These are phyloP conservation scores for Teinopalpus imperialis DNA, from an alignment of 2,888 invertebrate species.

Conservation along the genomic window DNA sequence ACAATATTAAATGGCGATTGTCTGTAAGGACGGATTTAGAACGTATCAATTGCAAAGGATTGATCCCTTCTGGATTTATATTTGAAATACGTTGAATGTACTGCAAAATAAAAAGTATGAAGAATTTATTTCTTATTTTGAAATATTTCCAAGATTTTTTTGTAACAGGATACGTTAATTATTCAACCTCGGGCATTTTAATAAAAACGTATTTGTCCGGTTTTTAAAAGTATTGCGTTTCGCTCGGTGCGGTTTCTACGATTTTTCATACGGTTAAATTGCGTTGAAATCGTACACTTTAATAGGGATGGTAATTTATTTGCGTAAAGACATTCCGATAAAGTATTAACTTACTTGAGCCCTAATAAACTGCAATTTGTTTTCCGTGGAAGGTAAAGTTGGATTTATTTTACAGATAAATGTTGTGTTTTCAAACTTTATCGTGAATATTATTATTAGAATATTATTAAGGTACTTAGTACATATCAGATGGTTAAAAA, in stretches of 20 bases:
- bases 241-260: constrained; percentile 24
- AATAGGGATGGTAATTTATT: constrained; percentile 28
- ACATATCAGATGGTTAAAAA: no score
- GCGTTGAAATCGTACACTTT: constrained; percentile 35
- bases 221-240: constrained; percentile 31
- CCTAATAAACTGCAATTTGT: constrained; percentile 15
- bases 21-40: constrained; percentile 3
- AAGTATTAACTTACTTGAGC: constrained; percentile 22
- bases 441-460: constrained; percentile 2
- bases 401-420: constrained; percentile 21
- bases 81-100: constrained; percentile 27
- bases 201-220: constrained; percentile 30
- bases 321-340: constrained; percentile 13
- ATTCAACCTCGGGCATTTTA: constrained; percentile 34
- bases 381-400: constrained; percentile 9
- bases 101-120: constrained; percentile 23
- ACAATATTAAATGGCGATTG: background rate
- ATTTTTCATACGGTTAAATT: constrained; percentile 35
- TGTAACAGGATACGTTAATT: constrained; percentile 49
- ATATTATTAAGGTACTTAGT: background rate
- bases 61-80: constrained; percentile 8
- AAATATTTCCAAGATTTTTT: constrained; percentile 29
- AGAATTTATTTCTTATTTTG: constrained; percentile 26
- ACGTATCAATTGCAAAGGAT: background rate
- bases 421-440: constrained; percentile 3